Conservation (phyloP, 2,797 vertebrate species). For the Vultur gryphus region DNA sequence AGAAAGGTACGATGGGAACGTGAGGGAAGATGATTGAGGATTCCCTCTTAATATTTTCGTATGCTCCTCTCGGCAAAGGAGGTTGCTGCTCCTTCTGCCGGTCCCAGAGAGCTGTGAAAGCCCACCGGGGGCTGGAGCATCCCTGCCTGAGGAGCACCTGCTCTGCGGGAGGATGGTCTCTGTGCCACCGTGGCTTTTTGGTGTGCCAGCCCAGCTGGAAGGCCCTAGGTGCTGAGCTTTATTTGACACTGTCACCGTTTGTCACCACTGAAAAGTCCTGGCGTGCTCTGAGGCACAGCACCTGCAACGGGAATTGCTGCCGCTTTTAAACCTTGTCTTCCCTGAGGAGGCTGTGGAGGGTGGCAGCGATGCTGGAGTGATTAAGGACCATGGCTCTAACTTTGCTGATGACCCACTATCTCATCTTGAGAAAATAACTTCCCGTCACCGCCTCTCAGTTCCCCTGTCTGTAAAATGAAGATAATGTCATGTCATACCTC, state of each 20-base stretch:
- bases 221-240: background rate
- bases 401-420: background rate
- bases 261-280: background rate
- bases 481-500: background rate
- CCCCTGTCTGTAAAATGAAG: background rate
- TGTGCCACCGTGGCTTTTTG: background rate
- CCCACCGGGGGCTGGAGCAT: background rate
- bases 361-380: background rate
- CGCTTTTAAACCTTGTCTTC: background rate
- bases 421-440: background rate
- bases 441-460: background rate
- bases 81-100: background rate
- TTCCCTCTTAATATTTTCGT: background rate
- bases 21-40: background rate
- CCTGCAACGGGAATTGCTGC: rapidly evolving
- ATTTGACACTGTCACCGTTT: background rate
- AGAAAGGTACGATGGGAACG: background rate
- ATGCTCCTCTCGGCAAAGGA: background rate
- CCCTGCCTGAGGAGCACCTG: background rate
- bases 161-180: rapidly evolving
- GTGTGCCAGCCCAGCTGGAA: background rate
- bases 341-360: background rate
- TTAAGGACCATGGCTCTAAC: background rate
- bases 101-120: background rate
- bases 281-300: rapidly evolving